Base-by-base conservation (phyloP, 1,140 invertebrate genomes). In the Lepidurus apus region DNA sequence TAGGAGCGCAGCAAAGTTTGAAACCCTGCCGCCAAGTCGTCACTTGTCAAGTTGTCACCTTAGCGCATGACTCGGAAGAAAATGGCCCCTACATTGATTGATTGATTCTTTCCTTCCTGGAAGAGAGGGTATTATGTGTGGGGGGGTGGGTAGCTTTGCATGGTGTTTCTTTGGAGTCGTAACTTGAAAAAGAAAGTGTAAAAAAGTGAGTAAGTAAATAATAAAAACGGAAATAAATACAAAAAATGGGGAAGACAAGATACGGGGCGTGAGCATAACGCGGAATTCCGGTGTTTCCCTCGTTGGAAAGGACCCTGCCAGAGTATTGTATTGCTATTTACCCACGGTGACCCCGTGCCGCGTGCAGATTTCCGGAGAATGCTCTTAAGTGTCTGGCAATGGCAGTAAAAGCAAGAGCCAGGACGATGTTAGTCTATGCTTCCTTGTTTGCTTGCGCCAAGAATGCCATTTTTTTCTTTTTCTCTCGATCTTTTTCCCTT, bases 281-380 rank as follows among this genome's bases (percentile, higher is more conserved):
- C 21, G 13, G 53, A 65, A 7, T 17, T n/a, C 53, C 21, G 53
- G 53, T 7, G 17, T 21, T 65, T 17, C 21, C 3, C 34, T 34
- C 34, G 34, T 34, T 34, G 34, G 34, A 34, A 2, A 34, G 34
- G 34, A 34, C 34, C 34, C 34, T 34, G 34, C 34, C 4, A 34
- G 4, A 34, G 53, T 65, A 65, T 65, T 65, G 53, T 65, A 65
- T 65, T 65, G 53, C 53, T 65, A 65, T 65, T 65, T 65, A 65
- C 53, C 8, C 53, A 65, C 17, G 17, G 53, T 65, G 53, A 13
- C 17, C 53, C 9, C 17, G 6, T 17, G 13, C 53, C 53, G 53
- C 13, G 53, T 65, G 53, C 53, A 65, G 53, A 65, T 65, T 65
- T 17, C 53, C 53, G 53, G 53, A 65, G 53, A 65, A 65, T 65